Conservation (phyloP, 2,113 vertebrate species). For the Siphamia tubifer region DNA sequence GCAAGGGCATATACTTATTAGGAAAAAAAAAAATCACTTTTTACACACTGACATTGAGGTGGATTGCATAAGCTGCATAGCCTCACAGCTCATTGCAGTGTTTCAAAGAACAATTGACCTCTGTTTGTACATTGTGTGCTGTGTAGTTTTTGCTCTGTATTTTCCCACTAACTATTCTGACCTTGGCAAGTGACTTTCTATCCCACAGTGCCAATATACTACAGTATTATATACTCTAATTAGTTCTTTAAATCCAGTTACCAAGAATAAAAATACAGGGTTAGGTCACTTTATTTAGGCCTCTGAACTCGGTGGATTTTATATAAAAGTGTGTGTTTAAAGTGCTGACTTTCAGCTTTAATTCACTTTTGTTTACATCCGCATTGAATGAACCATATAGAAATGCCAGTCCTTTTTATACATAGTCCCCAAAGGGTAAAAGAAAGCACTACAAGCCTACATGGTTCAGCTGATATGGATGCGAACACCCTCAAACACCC, state of each 20-base stretch:
- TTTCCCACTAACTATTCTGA: slow-evolving; percentile 26
- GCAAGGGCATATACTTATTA: too few species aligned
- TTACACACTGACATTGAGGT: neutral
- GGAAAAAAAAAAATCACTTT: too few species aligned
- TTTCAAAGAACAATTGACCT: neutral
- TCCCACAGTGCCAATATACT: slow-evolving; percentile 4
- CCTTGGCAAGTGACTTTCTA: slow-evolving; percentile 22
- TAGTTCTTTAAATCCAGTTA: neutral
- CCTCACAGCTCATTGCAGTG: neutral
- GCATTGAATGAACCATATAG: neutral
- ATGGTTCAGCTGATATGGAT: neutral
- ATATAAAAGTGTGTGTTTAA: neutral
- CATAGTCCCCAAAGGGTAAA: neutral
- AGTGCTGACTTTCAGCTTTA: slow-evolving; percentile 14
- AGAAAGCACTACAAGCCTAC: neutral
- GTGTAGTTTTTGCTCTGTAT: neutral
- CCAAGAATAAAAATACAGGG: neutral
- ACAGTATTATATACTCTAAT: neutral
- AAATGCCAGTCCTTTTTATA: neutral
- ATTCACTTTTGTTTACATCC: neutral
- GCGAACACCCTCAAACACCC: slow-evolving; percentile 7
- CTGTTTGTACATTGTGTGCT: neutral
- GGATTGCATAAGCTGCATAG: neutral
- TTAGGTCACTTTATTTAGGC: neutral
- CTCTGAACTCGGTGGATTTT: neutral